These are phyloP conservation scores for Brassicogethes aeneus DNA, from an alignment of 2,888 invertebrate species.

Conservation along the genomic window DNA sequence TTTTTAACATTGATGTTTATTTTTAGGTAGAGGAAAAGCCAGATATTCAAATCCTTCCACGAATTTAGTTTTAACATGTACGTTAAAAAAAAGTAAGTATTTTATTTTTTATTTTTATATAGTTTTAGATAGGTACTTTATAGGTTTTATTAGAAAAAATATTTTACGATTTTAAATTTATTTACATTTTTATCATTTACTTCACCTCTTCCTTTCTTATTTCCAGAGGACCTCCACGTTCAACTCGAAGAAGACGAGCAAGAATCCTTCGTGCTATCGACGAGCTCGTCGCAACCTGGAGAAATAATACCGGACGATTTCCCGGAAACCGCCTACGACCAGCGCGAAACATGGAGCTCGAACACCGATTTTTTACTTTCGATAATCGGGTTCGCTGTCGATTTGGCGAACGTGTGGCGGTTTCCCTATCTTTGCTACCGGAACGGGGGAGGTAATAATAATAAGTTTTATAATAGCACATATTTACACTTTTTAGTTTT, in stretches of 20 bases:
- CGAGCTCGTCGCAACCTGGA: constrained; percentile 37
- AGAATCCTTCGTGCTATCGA: constrained; percentile 38
- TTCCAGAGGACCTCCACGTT: constrained; percentile 39
- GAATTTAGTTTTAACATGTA: constrained; percentile 42
- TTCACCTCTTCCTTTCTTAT: no score
- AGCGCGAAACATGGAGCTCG: constrained; percentile 72
- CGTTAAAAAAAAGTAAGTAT: constrained; percentile 54
- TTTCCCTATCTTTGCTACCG: constrained; percentile 72
- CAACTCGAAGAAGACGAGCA: constrained; percentile 41
- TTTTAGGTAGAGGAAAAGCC: constrained; percentile 50
- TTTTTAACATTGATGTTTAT: no score
- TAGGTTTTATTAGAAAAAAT: constrained; percentile 1
- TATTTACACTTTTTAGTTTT: no score
- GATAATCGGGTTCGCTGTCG: constrained; percentile 79
- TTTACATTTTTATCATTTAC: no score
- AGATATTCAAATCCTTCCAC: constrained; percentile 45
- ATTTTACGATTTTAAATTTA: no score
- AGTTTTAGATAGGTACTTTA: no score
- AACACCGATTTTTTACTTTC: constrained; percentile 74
- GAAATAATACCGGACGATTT: constrained; percentile 37
- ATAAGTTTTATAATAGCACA: no score
- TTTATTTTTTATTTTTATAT: constrained; percentile 7
- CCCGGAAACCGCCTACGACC: constrained; percentile 39
- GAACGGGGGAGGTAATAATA: constrained; percentile 67
- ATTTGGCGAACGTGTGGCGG: constrained; percentile 80